Conservation (phyloP, 2,797 vertebrate genomes). For the Cetoscarus ocellatus region DNA sequence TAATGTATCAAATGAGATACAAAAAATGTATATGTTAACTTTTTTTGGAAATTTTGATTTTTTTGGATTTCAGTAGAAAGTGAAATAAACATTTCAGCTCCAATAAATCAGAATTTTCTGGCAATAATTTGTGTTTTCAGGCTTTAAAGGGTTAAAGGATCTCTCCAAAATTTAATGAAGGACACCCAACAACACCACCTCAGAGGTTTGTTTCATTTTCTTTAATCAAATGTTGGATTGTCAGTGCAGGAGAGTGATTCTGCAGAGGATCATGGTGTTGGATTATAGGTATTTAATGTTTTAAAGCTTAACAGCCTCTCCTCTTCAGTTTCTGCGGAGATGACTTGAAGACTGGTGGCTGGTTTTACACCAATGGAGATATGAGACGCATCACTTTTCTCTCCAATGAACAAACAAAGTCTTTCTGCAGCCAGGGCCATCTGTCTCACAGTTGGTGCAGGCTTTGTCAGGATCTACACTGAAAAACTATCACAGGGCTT, state of each 20-base stretch:
- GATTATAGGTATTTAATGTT: slow-evolving; percentile 34
- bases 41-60: too few relatives aligned
- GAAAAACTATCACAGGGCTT: slow-evolving; percentile 17
- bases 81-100: too few relatives aligned
- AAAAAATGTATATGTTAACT: too few relatives aligned
- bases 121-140: too few relatives aligned
- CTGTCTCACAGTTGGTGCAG: slow-evolving; percentile 54
- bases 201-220: slow-evolving; percentile 57
- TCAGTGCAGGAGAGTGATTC: slow-evolving; percentile 21
- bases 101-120: too few relatives aligned
- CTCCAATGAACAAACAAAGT: slow-evolving; percentile 53
- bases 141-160: too few relatives aligned
- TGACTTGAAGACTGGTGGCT: slow-evolving; percentile 7
- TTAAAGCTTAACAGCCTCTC: slow-evolving; percentile 15
- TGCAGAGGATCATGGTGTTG: slow-evolving; percentile 14
- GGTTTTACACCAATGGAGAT: slow-evolving; percentile 28
- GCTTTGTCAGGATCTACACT: slow-evolving; percentile 29
- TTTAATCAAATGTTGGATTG: slow-evolving; percentile 20
- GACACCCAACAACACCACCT: too few relatives aligned
- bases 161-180: too few relatives aligned
- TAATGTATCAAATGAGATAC: too few relatives aligned
- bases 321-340: slow-evolving; percentile 1
- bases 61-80: too few relatives aligned
- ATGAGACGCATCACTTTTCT: slow-evolving; percentile 25
- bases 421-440: slow-evolving; percentile 52